Evolutionary conservation across 2,113 vertebrate species (phyloP), one percentile per base, ranked within the genome.

Genomic region (Callithrix jacchus): DNA sequence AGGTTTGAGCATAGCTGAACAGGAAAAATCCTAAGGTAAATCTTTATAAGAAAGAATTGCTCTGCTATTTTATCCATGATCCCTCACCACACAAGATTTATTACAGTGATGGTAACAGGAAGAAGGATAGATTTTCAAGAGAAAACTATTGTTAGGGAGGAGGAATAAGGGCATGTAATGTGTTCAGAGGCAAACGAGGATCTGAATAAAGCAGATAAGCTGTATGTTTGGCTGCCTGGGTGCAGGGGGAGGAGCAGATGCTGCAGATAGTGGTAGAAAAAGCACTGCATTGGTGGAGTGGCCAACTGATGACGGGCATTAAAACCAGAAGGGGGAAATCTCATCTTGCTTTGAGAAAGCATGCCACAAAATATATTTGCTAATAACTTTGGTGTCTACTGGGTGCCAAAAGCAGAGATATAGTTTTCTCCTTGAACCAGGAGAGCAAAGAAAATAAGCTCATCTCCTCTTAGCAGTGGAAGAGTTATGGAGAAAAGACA

Each of bases 371-470:
- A 90, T 81, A 80, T 73, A 91, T 89, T 56, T 94, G 93, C 74
- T 91, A 76, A 74, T 58, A 95, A 76, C 61, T 71, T 42, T 85
- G 56, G 49, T 54, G 56, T 40, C 25, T n/a, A 45, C 42, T 12
- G 8, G 61, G 74, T 89, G 61, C 89, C 91, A 76, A 77, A 83
- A 58, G n/a, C 35, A 81, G 70, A 94, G 45, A 64, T 52, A 90
- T 0, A 64, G 95, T 54, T 90, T 92, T 96, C 87, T 82, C 92
- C 96, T 95, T 92, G 96, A 96, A 83, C 37, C 56, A 89, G 35
- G 45, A 86, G 85, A 93, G 37, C 94, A 96, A 74, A 87, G 86
- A 91, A 88, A 96, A 91, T 71, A 88, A 68, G 54, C 74, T 89
- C 45, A 13, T 47, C 58, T 74, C 40, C 40, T 88, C 21, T 54